Base-by-base conservation (phyloP, 2,113 vertebrate genomes). In the Abramis brama region DNA sequence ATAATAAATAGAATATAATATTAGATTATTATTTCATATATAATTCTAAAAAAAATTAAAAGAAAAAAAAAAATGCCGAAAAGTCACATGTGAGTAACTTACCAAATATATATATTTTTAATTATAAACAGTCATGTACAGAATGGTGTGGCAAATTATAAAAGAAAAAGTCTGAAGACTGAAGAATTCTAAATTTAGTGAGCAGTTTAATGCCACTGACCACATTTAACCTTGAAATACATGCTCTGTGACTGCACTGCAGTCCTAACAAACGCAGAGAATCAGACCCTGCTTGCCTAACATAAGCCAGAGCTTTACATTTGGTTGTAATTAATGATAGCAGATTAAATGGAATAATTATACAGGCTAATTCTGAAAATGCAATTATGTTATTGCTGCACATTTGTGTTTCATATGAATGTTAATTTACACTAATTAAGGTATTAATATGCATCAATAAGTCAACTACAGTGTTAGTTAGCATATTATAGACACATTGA, bases 291-390 rank as follows among this genome's bases (percentile, higher is more conserved):
- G 50, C 84, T 79, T 71, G 81, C 10, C 23, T 82, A 73, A 19
- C 10, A 21, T 47, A 60, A 66, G 52, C 73, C 50, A 57, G 64
- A 85, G 64, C 57, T 52, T 17, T 30, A 62, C 59, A 85, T 80
- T 71, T 73, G 74, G 68, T 39, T 43, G 45, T 85, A 90, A 90
- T 90, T 89, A 90, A 86, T 85, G 73, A 64, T 73, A 86, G 82
- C 83, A 88, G 80, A 90, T 89, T 89, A 89, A 85, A 89, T 84
- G 62, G 85, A 89, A 89, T 88, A 89, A 90, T 90, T 87, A 89
- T 80, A 45, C 80, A 85, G 39, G 70, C 71, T 86, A 83, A 89
- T 89, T 85, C 57, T 30, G 45, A 85, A 87, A 89, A 86, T 79
- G 85, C 84, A 87, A 88, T 89, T 88, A 89, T 45, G 59, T 64